A percentile compares a stretch with the other conserved stretches of the same genome.
Evolutionary conservation across 2,797 vertebrate genomes (phyloP).

Genomic region (Anguilla pacifica): DNA sequence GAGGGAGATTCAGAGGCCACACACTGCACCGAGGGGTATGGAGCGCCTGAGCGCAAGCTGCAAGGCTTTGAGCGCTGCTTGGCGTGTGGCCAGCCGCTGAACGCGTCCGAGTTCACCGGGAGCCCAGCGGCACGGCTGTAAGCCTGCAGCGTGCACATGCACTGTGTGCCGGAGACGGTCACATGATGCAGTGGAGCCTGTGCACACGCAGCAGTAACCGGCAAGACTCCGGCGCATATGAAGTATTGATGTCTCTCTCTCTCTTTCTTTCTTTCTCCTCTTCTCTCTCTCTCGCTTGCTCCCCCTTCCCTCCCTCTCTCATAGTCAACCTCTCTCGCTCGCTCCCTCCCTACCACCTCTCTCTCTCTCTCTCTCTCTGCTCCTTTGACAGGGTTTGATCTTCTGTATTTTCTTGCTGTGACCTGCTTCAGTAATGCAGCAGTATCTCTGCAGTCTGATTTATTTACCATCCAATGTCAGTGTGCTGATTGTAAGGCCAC

Average conservation of each 20-base stretch:
- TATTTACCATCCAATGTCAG: conserved; percentile 44
- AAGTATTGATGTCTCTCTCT: background rate
- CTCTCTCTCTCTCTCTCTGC: conserved; percentile 37
- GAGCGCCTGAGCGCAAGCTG: background rate
- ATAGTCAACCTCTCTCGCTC: no score
- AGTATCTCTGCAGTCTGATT: conserved; percentile 38
- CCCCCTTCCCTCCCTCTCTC: no score
- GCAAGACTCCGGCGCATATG: background rate
- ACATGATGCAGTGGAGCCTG: background rate
- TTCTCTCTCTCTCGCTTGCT: no score
- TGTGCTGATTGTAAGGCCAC: conserved; percentile 54
- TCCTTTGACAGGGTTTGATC: conserved; percentile 36
- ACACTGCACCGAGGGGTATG: background rate
- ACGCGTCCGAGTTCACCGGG: background rate
- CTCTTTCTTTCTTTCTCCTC: background rate
- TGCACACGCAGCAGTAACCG: background rate
- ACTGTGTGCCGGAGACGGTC: background rate
- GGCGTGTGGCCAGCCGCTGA: background rate
- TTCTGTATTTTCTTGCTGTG: background rate
- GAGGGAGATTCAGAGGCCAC: background rate
- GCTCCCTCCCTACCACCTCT: background rate
- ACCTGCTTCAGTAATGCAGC: conserved; percentile 57
- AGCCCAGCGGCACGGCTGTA: background rate
- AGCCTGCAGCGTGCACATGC: background rate
- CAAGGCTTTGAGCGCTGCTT: background rate